Base-by-base conservation (phyloP, 2,113 vertebrate genomes). In the Forbesichthys agassizii region DNA sequence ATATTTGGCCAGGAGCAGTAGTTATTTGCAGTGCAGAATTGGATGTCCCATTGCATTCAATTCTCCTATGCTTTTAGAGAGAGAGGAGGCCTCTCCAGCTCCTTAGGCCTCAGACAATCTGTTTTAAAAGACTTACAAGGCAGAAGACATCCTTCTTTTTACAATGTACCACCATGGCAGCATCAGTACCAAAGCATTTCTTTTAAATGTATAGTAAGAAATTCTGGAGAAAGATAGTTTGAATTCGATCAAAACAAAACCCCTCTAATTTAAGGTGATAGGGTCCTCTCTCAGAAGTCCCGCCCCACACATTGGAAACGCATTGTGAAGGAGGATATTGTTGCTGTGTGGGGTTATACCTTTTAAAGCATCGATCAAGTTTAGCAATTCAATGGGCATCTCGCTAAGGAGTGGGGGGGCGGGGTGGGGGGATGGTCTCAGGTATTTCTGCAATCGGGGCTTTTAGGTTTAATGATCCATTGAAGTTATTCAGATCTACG, bases 1-100 rank as follows among this genome's bases (percentile, higher is more conserved):
- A 71, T n/a, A 46, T 79, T 81, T 88, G 91, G 89, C 88, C 89
- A 88, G 81, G 76, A 88, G 89, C 81, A 88, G 87, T 86, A 81
- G 27, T 27, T 27, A 27, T 27, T 27, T 27, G 27, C 27, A 27
- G 76, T 68, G 68, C 80, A 83, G 79, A 88, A 86, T 79, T 71
- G 69, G 78, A 91, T 77, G 84, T 81, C 69, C 79, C 57, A 47
- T 66, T 77, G 73, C 73, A 81, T 85, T 79, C 84, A 48, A 75
- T 71, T 61, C 33, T 71, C 69, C 48, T 36, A 47, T 77, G 61
- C 71, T 74, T 64, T 74, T 58, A 74, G 68, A 64, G 74, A 48
- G 75, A 71, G 64, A 75, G 81, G 71, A 71, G 80, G 69, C 73
- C 73, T 49, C 59, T 61, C 80, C 78, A 60, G 66, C 71, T 61